Conservation (phyloP, 2,113 vertebrate genomes). For the Ovis aries region ARS-UI_Ramb_v3.0 NC_056056.1:52774501-52775000, state of each 20-base stretch:
- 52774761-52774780: not conserved
- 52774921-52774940: not conserved
- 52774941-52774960: not conserved
- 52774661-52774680: not conserved
- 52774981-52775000: not conserved
- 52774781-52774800: not conserved
- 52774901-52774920: not conserved
- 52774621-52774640: rapidly evolving
- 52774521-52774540: not conserved
- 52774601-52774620: not conserved
- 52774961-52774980: not conserved
- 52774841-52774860: not conserved
- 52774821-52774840: not conserved
- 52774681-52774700: not conserved
- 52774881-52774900: not conserved
- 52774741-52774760: not conserved
- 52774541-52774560: not conserved
- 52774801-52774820: not conserved
- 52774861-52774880: not conserved
- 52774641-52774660: not conserved
- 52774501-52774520: not conserved
- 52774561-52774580: not conserved
- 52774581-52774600: not conserved
- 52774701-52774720: not conserved
- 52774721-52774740: not conserved